Evolutionary conservation across 2,888 invertebrate genomes (phyloP).

Genomic region (Cantharis lateralis): DNA sequence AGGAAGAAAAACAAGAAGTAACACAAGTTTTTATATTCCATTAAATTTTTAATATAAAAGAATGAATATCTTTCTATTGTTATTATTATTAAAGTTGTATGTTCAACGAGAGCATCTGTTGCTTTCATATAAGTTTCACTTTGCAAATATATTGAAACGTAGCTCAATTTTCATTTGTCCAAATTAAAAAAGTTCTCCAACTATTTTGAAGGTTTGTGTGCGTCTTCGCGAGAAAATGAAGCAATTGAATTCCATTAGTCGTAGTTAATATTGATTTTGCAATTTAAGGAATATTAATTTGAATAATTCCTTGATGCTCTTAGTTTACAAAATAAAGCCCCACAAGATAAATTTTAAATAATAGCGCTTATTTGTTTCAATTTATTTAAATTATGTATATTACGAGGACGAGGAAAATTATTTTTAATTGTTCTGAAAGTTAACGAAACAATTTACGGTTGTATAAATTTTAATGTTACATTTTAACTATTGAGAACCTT

Average conservation of each 20-base stretch:
- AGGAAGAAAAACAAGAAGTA: neutral
- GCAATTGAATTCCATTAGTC: conserved; percentile 1
- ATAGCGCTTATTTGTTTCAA: neutral
- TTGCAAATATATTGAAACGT: neutral
- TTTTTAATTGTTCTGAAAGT: neutral
- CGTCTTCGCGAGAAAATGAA: neutral
- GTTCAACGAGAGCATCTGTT: neutral
- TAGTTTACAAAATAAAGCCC: neutral
- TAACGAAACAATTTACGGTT: neutral
- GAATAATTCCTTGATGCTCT: neutral
- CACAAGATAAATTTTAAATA: neutral
- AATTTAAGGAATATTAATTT: conserved; percentile 1
- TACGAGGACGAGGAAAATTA: neutral
- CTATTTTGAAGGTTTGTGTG: neutral
- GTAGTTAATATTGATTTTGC: conserved; percentile 1
- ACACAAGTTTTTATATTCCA: neutral
- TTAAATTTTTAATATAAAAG: neutral
- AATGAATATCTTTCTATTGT: neutral
- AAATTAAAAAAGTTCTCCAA: neutral
- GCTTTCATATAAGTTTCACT: neutral
- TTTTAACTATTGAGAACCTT: neutral
- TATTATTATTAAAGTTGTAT: neutral
- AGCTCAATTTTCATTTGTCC: neutral
- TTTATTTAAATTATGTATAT: neutral
- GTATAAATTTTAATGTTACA: neutral